Base-by-base conservation (phyloP, 2,888 invertebrate species). In the Amaurobius ferox region DNA sequence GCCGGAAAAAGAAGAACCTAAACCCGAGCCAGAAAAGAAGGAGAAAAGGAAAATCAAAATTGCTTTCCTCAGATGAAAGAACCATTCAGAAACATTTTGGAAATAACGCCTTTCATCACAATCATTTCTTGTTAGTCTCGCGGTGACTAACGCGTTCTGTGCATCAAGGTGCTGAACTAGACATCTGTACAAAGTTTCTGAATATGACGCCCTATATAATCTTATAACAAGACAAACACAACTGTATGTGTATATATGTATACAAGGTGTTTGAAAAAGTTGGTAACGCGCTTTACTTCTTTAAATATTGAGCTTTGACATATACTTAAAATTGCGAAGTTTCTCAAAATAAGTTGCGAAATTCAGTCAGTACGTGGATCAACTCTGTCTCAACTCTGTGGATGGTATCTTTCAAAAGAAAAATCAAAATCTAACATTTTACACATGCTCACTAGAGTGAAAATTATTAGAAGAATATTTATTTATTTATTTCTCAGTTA, bases 41-140 rank as follows among this genome's bases (percentile, higher is more conserved):
- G 78, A 81, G 3, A 87, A 87, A 64, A 72, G 55, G 19, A 81
- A 79, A 67, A 87, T 87, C n/a, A 79, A 80, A 76, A 86, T 86
- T 19, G 87, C 87, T 55, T 81, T 87, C 55, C 70, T 87, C 35
- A 76, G 78, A 61, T 87, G 78, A 87, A 72, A 66, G 28, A 23
- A 23, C 1, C 19, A 55, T 23, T 23, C 23, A 23, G 11, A 23
- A 44, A 5, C 9, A 35, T 11, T 35, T 64, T 64, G 64, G 28
- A 23, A 13, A 64, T 66, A 32, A 64, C 13, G 64, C 30, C 32
- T n/a, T 32, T 32, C 19, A 66, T 64, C 13, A 28, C 28, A 64
- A 29, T 66, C 66, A n/a, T 16, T 19, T 32, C 28, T 13, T 23
- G 26, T 39, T 40, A 55, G 78, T n/a, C 39, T 39, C 16, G 29